These are phyloP conservation scores for Thera britannica DNA, from an alignment of 2,888 invertebrate genomes.

Conservation along the genomic window DNA sequence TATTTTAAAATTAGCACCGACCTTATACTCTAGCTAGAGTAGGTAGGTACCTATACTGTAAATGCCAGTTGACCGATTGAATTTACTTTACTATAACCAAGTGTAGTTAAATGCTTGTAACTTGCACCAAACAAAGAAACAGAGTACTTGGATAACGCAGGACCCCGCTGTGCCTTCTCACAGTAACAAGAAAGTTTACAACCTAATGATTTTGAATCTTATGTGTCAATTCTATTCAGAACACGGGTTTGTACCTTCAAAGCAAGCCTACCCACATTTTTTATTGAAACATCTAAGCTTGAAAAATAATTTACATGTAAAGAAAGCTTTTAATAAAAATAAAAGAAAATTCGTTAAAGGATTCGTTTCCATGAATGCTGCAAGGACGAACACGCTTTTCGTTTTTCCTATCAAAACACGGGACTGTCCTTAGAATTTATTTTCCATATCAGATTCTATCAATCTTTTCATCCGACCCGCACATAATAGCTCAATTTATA, in stretches of 20 bases:
- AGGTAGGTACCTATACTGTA: no score
- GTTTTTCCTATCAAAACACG: slow-evolving; percentile 32
- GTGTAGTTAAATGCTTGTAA: not conserved
- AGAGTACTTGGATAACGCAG: slow-evolving; percentile 4
- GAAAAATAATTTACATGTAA: not conserved
- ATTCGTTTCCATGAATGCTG: not conserved
- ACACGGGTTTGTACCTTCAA: not conserved
- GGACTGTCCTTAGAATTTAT: slow-evolving; percentile 35
- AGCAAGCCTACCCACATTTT: not conserved
- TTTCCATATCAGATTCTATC: slow-evolving; percentile 44
- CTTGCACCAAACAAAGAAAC: slow-evolving; percentile 5
- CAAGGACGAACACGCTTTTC: slow-evolving; percentile 25
- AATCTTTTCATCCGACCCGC: slow-evolving; percentile 40
- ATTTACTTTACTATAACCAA: no score
- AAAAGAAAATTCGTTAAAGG: not conserved
- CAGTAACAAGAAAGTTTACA: slow-evolving; percentile 3
- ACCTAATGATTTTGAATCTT: not conserved
- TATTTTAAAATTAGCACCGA: no score
- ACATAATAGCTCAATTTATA: slow-evolving; percentile 43
- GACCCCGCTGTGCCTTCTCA: not conserved
- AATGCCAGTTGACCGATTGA: no score
- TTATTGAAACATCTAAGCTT: not conserved
- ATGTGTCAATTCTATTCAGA: not conserved
- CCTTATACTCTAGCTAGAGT: no score
- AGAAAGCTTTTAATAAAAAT: not conserved